Evolutionary conservation across 1,140 invertebrate genomes (phyloP).

Genomic region (Achatina immaculata): DNA sequence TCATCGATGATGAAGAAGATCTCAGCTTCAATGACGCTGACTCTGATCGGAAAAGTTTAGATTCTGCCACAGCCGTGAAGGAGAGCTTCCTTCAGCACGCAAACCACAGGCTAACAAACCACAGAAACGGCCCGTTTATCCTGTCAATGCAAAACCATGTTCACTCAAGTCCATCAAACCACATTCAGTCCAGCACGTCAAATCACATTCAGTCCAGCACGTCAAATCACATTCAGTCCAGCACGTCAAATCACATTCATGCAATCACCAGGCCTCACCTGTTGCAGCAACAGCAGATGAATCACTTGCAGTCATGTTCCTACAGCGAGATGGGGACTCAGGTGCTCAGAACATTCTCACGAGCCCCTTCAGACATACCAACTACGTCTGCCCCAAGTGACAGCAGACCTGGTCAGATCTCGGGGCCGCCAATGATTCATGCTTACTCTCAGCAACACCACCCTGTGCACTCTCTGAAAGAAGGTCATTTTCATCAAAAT

Average conservation of each 20-base stretch:
- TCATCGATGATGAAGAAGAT: conserved; percentile 35
- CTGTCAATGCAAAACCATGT: too few relatives aligned
- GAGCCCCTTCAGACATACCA: neutral
- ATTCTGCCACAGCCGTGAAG: conserved; percentile 27
- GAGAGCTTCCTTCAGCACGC: neutral
- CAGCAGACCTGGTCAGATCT: neutral
- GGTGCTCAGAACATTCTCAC: neutral
- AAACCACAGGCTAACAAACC: too few relatives aligned
- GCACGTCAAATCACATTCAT: neutral
- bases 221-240: too few relatives aligned
- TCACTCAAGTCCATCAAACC: too few relatives aligned
- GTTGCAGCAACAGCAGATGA: neutral
- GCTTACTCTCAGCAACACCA: neutral
- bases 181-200: neutral
- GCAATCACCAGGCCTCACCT: neutral
- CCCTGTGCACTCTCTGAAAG: neutral
- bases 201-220: neutral
- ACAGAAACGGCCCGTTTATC: neutral
- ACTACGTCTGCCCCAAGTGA: neutral
- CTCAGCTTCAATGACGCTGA: conserved; percentile 29
- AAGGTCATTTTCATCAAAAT: neutral
- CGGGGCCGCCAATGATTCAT: conserved; percentile 17
- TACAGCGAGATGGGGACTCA: conserved; percentile 15
- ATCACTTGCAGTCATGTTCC: neutral
- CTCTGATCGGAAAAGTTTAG: conserved; percentile 12